Percentiles rank a stretch among this genome's conserved stretches.
phyloP scores from a whole-genome alignment of 2,113 vertebrate species.

The Catagonus wagneri region DNA sequence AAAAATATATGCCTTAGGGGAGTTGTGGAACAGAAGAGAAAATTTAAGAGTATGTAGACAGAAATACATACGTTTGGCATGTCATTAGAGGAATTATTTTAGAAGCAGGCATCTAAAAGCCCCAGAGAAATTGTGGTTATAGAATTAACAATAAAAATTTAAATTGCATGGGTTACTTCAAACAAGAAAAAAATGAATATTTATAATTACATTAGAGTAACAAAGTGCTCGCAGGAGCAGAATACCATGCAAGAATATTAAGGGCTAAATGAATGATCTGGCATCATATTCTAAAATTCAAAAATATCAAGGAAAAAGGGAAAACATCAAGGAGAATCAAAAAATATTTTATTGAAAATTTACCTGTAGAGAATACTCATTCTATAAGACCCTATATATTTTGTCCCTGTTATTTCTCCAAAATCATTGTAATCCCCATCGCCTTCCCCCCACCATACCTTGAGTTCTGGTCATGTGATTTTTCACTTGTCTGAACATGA shows the following conservation, averaged over 20 bases:
- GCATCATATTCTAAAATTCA: background rate
- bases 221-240: background rate
- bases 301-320: background rate
- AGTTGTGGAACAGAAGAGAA: background rate
- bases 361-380: background rate
- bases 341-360: background rate
- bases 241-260: background rate
- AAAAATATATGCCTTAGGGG: background rate
- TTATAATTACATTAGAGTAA: background rate
- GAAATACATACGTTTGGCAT: background rate
- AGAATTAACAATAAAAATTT: conserved; percentile 34
- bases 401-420: background rate
- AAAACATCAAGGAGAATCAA: background rate
- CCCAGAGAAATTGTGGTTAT: background rate
- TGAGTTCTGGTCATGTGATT: background rate
- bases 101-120: conserved; percentile 42
- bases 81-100: conserved; percentile 15
- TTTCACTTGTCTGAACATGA: background rate
- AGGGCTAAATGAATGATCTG: background rate
- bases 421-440: background rate
- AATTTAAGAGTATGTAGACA: background rate
- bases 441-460: background rate
- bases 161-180: conserved; percentile 8
- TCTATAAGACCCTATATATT: background rate
- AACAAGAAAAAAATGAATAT: conserved; percentile 20